These are phyloP conservation scores for Philopotamus ludificatus DNA, from an alignment of 1,140 invertebrate genomes.

Conservation along the genomic window DNA sequence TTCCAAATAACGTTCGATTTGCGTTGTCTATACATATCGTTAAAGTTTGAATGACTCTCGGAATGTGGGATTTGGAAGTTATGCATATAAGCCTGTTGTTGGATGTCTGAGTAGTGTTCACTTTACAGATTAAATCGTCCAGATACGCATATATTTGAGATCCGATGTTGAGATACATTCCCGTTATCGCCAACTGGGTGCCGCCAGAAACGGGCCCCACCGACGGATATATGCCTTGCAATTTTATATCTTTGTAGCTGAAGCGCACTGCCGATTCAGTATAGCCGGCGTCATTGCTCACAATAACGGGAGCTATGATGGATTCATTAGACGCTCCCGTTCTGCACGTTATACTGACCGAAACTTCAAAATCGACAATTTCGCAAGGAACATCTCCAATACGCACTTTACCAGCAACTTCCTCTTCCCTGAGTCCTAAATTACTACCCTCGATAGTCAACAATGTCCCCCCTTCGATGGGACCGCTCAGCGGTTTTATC, in stretches of 20 bases:
- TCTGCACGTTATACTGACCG: constrained; percentile 85
- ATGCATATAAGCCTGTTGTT: constrained; percentile 84
- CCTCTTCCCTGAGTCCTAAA: constrained; percentile 84
- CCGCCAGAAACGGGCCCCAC: constrained; percentile 93
- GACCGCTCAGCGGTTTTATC: constrained; percentile 92
- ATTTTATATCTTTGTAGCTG: constrained; percentile 82
- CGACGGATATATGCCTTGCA: constrained; percentile 78
- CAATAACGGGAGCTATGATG: constrained; percentile 77
- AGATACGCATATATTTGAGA: constrained; percentile 83
- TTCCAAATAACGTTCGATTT: constrained; percentile 75
- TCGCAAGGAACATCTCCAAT: constrained; percentile 89
- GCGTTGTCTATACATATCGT: constrained; percentile 60
- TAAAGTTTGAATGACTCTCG: constrained; percentile 50
- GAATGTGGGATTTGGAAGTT: constrained; percentile 65
- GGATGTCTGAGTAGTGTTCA: constrained; percentile 86
- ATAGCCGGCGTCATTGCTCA: constrained; percentile 85
- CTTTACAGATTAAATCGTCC: constrained; percentile 84
- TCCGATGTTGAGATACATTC: constrained; percentile 91
- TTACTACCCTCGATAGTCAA: constrained; percentile 96
- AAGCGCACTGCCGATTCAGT: constrained; percentile 87
- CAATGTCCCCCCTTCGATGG: constrained; percentile 92
- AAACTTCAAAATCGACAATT: constrained; percentile 87
- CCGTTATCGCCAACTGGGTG: constrained; percentile 86
- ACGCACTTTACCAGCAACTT: constrained; percentile 86
- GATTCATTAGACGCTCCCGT: constrained; percentile 77